These are phyloP conservation scores for Phainopepla nitens DNA, from an alignment of 2,113 vertebrate species.

Conservation along the genomic window DNA sequence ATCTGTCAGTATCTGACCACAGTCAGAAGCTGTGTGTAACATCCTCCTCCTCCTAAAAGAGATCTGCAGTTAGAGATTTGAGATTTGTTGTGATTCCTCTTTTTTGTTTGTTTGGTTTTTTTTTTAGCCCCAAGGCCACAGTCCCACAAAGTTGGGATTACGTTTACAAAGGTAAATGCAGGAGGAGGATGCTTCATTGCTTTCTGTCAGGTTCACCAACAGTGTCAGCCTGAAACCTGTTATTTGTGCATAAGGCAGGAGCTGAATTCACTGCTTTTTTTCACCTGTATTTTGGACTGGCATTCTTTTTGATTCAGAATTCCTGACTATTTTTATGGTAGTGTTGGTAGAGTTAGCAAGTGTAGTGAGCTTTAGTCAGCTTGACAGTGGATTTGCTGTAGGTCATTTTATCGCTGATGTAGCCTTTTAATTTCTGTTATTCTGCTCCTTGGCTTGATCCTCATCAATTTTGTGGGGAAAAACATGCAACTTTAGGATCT, in stretches of 20 bases:
- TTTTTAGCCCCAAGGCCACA: not conserved
- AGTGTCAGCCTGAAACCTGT: not conserved
- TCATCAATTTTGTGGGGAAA: not conserved
- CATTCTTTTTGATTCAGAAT: not conserved
- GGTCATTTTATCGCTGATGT: not conserved
- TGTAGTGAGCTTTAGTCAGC: not conserved
- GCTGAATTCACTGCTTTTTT: not conserved
- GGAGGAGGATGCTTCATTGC: not conserved
- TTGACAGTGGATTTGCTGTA: not conserved
- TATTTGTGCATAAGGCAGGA: not conserved
- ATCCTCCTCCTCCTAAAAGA: not conserved
- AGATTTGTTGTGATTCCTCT: not conserved
- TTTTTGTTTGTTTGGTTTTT: no score
- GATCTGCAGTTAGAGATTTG: not conserved
- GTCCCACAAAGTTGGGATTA: not conserved
- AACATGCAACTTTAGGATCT: not conserved
- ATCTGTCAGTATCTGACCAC: not conserved
- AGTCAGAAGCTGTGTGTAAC: not conserved
- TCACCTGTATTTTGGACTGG: not conserved
- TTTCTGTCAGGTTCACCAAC: not conserved
- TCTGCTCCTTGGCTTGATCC: not conserved
- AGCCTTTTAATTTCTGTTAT: not conserved
- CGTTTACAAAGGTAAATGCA: not conserved
- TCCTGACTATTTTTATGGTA: not conserved
- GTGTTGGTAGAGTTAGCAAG: not conserved